Evolutionary conservation across 2,888 invertebrate species (phyloP), one percentile per base, ranked within the genome.

Genomic region (Diarsia mendica): DNA sequence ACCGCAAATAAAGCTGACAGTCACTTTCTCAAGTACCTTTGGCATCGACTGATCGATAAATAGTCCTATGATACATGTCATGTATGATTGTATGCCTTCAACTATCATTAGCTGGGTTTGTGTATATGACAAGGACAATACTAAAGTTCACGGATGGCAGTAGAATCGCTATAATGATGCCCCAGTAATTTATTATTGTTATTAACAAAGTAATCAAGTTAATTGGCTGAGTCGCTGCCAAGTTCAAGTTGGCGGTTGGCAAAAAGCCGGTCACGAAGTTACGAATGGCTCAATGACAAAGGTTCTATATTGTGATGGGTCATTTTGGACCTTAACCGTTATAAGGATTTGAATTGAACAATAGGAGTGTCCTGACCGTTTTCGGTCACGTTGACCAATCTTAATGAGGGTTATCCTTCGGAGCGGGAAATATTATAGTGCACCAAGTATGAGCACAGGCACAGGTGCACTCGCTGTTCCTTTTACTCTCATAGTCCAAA

Each of bases 171-270:
- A 53, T 84, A 78, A 85, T 85, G 49, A 82, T 55, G 73, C 72
- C 67, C 75, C 79, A 85, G 85, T 86, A 86, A 79, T 73, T 72
- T 67, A 73, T 77, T 77, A 84, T 82, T 77, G 80, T 73, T 83
- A 87, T 82, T 88, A 88, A 85, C 87, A 88, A 88, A 87, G 82
- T 87, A 87, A 90, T 88, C 64, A 75, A 61, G 44, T 53, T 84
- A 87, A 83, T 88, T 89, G 87, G 73, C 67, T 72, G 58, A 78
- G 63, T 90, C 88, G 90, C 87, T 92, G 92, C 89, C 95, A 95
- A 94, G 94, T 95, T 94, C 93, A 95, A 93, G 92, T 85, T 82
- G 81, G 82, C 76, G 82, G 73, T 87, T 79, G 79, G 87, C 79
- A 65, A 88, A 92, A 91, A 89, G 79, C 71, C 55, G 70, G 65